Evolutionary conservation across 2,888 invertebrate genomes (phyloP).

Genomic region (Agriopis aurantiaria): DNA sequence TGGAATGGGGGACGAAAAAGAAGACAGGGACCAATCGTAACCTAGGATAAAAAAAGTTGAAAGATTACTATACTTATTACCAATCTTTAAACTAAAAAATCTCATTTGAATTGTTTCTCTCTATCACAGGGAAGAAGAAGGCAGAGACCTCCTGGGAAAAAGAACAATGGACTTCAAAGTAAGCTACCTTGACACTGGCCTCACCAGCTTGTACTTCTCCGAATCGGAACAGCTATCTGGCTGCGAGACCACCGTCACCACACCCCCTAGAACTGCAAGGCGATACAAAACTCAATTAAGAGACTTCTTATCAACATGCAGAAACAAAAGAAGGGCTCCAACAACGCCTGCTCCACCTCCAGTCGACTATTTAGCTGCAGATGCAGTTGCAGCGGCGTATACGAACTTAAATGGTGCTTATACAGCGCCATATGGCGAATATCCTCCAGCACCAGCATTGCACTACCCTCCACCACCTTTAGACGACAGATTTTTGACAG

Average conservation of each 20-base stretch:
- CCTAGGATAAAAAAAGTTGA: no score
- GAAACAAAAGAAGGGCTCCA: constrained; percentile 90
- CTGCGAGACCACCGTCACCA: constrained; percentile 88
- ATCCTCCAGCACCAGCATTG: constrained; percentile 89
- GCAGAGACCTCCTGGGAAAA: constrained; percentile 98
- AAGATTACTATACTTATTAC: no score
- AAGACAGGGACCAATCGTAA: no score
- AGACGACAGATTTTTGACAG: constrained; percentile 91
- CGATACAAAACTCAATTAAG: constrained; percentile 97
- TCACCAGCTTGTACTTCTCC: constrained; percentile 96
- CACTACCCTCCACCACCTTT: constrained; percentile 89
- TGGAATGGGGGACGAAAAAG: no score
- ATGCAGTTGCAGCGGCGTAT: constrained; percentile 92
- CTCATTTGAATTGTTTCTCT: background rate
- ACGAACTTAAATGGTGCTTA: constrained; percentile 93
- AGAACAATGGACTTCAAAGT: constrained; percentile 99
- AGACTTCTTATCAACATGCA: constrained; percentile 96
- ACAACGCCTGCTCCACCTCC: constrained; percentile 87
- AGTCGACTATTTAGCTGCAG: constrained; percentile 90
- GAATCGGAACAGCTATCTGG: constrained; percentile 92
- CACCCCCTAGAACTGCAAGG: constrained; percentile 93
- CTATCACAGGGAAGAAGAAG: constrained; percentile 96
- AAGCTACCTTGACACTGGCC: constrained; percentile 97
- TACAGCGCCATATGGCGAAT: constrained; percentile 91
- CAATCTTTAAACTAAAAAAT: no score